These are phyloP conservation scores for Ectobius pallidus DNA, from an alignment of 2,888 invertebrate genomes.

Conservation along the genomic window DNA sequence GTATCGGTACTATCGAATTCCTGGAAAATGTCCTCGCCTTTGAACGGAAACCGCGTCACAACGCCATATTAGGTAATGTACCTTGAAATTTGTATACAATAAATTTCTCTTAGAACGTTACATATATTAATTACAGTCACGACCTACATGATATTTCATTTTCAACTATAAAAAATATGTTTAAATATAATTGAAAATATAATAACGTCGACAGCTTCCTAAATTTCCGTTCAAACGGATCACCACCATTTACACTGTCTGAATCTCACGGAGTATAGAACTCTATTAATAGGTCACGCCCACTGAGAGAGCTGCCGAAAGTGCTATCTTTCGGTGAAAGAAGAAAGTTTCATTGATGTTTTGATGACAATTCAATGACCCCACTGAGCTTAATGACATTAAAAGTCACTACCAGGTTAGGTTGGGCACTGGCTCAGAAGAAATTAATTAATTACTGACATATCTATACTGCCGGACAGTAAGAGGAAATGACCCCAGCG, in stretches of 20 bases:
- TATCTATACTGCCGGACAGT: too few relatives aligned
- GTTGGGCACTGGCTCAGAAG: too few relatives aligned
- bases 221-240: neutral
- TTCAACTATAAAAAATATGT: neutral
- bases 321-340: neutral
- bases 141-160: neutral
- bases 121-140: neutral
- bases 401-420: too few relatives aligned
- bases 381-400: too few relatives aligned
- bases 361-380: too few relatives aligned
- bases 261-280: constrained; percentile 6
- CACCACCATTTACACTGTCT: neutral
- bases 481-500: too few relatives aligned
- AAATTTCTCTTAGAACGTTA: neutral
- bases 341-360: too few relatives aligned
- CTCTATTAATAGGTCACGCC: constrained; percentile 23
- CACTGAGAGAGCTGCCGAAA: neutral
- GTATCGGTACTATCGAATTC: constrained; percentile 35
- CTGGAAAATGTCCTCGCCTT: constrained; percentile 37
- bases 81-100: constrained; percentile 34
- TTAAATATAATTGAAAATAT: neutral
- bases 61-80: constrained; percentile 46
- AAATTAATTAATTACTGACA: too few relatives aligned
- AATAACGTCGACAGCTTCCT: neutral
- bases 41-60: constrained; percentile 45